Conservation (phyloP, 92 coral and sea anemone species). For the Zoanthus solanderi region DNA sequence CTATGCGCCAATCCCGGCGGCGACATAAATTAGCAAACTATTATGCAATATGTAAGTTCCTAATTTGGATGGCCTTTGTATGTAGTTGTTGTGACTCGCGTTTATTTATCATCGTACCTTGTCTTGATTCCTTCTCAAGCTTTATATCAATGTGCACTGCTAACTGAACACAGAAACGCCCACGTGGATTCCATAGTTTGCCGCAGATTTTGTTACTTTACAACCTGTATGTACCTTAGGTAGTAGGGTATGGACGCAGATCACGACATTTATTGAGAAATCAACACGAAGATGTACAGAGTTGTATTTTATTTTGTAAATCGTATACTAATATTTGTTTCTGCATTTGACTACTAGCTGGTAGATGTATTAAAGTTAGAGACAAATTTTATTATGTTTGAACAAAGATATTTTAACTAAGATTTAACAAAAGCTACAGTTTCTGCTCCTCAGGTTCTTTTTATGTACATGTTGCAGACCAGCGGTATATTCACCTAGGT, state of each 20-base stretch:
- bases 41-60: not conserved
- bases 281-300: not conserved
- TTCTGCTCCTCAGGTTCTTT: not conserved
- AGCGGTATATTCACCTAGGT: not conserved
- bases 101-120: not conserved
- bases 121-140: too few species aligned
- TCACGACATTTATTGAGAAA: not conserved
- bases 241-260: not conserved
- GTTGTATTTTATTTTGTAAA: conserved; percentile 22
- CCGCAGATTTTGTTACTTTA: not conserved
- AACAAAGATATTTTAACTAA: not conserved
- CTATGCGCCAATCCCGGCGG: not conserved
- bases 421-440: not conserved
- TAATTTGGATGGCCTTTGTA: not conserved
- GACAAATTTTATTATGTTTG: conserved; percentile 4
- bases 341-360: not conserved
- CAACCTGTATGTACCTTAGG: not conserved
- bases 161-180: not conserved
- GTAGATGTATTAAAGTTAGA: conserved; percentile 3
- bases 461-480: not conserved
- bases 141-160: too few species aligned
- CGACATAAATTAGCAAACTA: not conserved
- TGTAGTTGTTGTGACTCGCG: not conserved
- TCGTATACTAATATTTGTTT: not conserved
- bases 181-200: not conserved